Percentiles rank a stretch among this genome's conserved stretches.
Conservation (phyloP, 2,888 invertebrate genomes). For the Lissocephala sabroskyi region DNA sequence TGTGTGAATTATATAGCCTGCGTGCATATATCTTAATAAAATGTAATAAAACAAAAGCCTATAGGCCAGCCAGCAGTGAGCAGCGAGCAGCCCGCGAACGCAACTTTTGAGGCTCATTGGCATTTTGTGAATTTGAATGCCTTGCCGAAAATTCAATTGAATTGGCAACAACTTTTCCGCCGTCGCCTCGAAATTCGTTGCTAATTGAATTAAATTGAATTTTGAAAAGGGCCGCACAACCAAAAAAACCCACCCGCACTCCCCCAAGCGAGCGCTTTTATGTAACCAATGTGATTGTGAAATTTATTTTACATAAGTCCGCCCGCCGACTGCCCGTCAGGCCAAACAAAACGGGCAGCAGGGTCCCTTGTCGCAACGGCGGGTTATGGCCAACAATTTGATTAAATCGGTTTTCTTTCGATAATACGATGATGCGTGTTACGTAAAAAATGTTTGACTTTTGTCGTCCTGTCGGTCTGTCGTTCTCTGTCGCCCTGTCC, state of each 20-base stretch:
- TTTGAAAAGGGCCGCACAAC: too few relatives aligned
- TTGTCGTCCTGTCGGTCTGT: neutral
- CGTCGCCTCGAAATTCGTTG: too few relatives aligned
- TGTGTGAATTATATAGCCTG: constrained; percentile 1
- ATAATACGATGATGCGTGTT: constrained; percentile 26
- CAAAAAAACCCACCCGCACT: neutral
- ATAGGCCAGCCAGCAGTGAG: neutral
- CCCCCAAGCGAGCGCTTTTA: neutral
- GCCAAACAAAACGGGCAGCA: constrained; percentile 3
- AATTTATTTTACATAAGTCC: constrained; percentile 9
- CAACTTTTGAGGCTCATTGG: too few relatives aligned
- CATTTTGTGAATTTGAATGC: too few relatives aligned
- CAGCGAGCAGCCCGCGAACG: constrained; percentile 9
- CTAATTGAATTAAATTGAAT: too few relatives aligned
- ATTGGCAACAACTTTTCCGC: too few relatives aligned
- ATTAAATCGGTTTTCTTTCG: constrained; percentile 43
- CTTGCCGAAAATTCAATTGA: too few relatives aligned
- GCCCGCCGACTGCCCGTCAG: constrained; percentile 9
- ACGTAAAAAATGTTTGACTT: constrained; percentile 39
- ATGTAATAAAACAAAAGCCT: too few relatives aligned
- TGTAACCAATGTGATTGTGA: constrained; percentile 6
- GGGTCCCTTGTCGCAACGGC: too few relatives aligned
- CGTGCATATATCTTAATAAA: neutral
- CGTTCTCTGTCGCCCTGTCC: neutral
- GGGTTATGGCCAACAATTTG: constrained; percentile 22